phyloP scores from a whole-genome alignment of 2,113 vertebrate species.

The Crotalus helleri region DNA sequence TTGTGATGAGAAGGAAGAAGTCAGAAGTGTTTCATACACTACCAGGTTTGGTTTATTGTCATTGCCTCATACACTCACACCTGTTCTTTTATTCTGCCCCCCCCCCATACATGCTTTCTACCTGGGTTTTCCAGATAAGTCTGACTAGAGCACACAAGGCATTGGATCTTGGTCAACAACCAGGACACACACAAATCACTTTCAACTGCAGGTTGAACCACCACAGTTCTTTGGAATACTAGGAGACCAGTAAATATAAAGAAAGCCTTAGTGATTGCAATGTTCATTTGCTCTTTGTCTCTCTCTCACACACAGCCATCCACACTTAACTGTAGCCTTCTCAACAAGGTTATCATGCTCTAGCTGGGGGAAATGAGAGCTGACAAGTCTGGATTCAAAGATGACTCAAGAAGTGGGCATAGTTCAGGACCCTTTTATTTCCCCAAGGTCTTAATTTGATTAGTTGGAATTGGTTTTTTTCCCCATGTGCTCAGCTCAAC shows the following conservation, averaged over 20 bases:
- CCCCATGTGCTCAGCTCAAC: background rate
- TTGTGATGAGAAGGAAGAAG: background rate
- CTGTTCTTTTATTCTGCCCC: background rate
- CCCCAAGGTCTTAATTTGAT: background rate
- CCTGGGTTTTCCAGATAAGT: background rate
- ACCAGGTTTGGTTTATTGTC: background rate
- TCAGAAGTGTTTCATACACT: background rate
- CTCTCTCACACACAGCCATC: background rate
- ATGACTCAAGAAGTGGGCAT: background rate
- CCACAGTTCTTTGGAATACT: background rate
- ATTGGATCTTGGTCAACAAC: background rate
- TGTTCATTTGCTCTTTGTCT: background rate
- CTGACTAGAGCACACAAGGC: background rate
- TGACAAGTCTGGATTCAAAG: background rate
- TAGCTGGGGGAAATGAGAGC: too few relatives aligned
- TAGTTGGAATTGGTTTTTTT: background rate
- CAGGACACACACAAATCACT: background rate
- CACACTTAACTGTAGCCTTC: background rate
- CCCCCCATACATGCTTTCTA: background rate
- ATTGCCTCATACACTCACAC: background rate
- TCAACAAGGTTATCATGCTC: background rate
- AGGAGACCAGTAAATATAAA: background rate
- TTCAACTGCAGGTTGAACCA: background rate
- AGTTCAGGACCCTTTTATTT: background rate
- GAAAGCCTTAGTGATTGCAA: background rate